These are phyloP conservation scores for Ciona savignyi DNA, from an alignment of 23 tunicate species.

Conservation along the genomic window DNA sequence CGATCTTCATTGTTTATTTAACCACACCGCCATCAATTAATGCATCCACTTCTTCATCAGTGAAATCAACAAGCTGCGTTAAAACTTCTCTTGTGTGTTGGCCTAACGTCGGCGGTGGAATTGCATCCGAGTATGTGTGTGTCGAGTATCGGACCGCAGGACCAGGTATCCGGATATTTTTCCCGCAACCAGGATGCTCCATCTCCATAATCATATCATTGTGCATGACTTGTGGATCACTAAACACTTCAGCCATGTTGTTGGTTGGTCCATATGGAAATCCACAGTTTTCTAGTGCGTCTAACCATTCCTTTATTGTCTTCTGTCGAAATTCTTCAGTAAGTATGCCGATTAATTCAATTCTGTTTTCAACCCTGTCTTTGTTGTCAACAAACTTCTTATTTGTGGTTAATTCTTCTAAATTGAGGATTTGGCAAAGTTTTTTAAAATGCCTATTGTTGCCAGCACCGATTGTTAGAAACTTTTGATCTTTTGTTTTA, in stretches of 20 bases:
- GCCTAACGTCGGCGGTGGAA: constrained; percentile 63
- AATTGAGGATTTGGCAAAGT: constrained; percentile 45
- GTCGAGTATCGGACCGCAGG: constrained; percentile 72
- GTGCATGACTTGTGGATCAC: constrained; percentile 75
- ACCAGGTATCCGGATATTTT: constrained; percentile 50
- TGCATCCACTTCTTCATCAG: constrained; percentile 13
- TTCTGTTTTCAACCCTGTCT: constrained; percentile 62
- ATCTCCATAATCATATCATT: constrained; percentile 41
- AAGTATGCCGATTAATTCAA: constrained; percentile 38
- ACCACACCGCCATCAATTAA: not conserved
- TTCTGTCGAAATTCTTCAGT: constrained; percentile 40
- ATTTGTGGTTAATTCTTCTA: constrained; percentile 25
- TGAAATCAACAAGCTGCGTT: constrained; percentile 18
- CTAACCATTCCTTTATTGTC: constrained; percentile 56
- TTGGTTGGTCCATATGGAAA: constrained; percentile 94
- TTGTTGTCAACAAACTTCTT: constrained; percentile 32
- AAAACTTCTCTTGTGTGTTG: constrained; percentile 71
- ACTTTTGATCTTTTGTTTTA: constrained; percentile 75
- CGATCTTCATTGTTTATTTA: not conserved
- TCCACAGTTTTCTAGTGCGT: constrained; percentile 34
- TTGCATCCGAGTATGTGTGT: not conserved
- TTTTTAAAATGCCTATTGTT: constrained; percentile 70
- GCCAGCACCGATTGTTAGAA: constrained; percentile 89
- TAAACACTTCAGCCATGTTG: constrained; percentile 66
- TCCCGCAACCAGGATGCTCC: constrained; percentile 35